Conservation (phyloP, 2,888 invertebrate genomes). For the Pseudococcus viburni region DNA sequence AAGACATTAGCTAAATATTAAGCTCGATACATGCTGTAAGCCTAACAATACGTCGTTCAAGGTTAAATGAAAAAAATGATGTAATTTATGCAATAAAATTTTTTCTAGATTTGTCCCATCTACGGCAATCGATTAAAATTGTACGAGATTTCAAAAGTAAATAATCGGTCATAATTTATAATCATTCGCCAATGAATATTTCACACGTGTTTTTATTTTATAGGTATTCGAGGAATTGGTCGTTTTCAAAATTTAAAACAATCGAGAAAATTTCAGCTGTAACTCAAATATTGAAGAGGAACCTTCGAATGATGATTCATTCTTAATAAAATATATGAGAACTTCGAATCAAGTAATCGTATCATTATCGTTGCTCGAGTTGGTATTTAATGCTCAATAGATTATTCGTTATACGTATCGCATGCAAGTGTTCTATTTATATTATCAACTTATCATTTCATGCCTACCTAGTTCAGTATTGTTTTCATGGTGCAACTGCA, state of each 20-base stretch:
- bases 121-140: background rate
- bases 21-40: background rate
- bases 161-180: background rate
- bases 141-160: background rate
- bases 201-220: background rate
- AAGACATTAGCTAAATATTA: background rate
- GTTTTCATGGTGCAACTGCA: background rate
- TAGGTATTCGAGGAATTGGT: background rate
- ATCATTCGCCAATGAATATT: no score
- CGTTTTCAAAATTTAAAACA: background rate
- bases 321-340: background rate
- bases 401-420: background rate
- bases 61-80: constrained; percentile 1
- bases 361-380: background rate
- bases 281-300: no score
- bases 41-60: background rate
- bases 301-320: background rate
- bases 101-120: background rate
- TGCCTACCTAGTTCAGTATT: background rate
- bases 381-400: background rate
- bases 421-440: background rate
- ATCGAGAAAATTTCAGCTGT: no score
- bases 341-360: background rate
- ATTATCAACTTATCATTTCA: background rate
- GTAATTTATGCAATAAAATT: background rate